These are phyloP conservation scores for Stenoptilia bipunctidactyla DNA, from an alignment of 2,888 invertebrate genomes.

Conservation along the genomic window DNA sequence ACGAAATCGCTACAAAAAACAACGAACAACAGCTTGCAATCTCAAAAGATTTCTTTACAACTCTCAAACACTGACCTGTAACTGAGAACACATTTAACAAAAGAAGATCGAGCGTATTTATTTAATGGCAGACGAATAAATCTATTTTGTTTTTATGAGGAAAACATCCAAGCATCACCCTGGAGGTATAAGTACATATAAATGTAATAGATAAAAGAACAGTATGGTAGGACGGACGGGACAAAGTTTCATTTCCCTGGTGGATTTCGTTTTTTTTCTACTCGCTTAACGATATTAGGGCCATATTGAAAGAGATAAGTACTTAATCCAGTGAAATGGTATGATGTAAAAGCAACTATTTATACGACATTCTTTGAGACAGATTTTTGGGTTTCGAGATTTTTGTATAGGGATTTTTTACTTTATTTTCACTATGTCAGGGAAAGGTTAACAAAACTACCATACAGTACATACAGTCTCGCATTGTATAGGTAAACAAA, in stretches of 20 bases:
- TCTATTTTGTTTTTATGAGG: conserved; percentile 8
- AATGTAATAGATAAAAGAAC: conserved; percentile 17
- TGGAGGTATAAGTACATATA: conserved; percentile 12
- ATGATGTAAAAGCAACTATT: too few species aligned
- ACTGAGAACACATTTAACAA: background rate
- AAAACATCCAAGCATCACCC: conserved; percentile 10
- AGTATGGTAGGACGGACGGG: conserved; percentile 15
- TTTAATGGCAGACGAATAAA: conserved; percentile 4
- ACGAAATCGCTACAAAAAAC: too few species aligned
- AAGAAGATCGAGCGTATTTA: background rate
- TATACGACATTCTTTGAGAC: too few species aligned
- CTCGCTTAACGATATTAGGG: conserved; percentile 16
- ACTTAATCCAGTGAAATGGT: too few species aligned
- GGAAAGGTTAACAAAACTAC: too few species aligned
- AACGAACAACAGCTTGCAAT: too few species aligned
- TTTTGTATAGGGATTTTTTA: too few species aligned
- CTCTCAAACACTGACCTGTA: background rate
- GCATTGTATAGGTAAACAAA: too few species aligned
- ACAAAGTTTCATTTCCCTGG: conserved; percentile 19
- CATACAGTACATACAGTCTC: too few species aligned
- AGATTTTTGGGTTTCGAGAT: too few species aligned
- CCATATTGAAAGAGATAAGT: background rate
- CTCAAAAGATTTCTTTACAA: too few species aligned
- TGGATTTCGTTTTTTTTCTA: conserved; percentile 16
- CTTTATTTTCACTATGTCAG: too few species aligned